Percentiles rank a stretch among this genome's conserved stretches.
Conservation (phyloP, 2,888 invertebrate genomes). For the Arctia plantaginis region DNA sequence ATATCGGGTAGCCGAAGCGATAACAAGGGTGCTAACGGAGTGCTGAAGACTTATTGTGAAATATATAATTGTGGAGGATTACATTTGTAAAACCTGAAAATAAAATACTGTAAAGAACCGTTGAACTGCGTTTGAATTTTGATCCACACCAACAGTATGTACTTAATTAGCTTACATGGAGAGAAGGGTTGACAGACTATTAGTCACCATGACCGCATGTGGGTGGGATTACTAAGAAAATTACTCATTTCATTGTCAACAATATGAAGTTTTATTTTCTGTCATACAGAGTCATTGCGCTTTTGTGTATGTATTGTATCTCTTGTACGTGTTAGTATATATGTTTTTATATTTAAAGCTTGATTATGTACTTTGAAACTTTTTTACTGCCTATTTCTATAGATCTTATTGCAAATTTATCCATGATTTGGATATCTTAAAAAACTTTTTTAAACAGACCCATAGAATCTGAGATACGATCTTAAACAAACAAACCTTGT, state of each 20-base stretch:
- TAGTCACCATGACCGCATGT: slow-evolving; percentile 12
- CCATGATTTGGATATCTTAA: not conserved
- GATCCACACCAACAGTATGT: too few relatives aligned
- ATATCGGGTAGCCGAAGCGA: too few relatives aligned
- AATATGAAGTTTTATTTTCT: not conserved
- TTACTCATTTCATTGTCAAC: slow-evolving; percentile 11
- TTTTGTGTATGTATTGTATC: not conserved
- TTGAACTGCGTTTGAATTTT: too few relatives aligned
- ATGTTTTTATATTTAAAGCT: not conserved
- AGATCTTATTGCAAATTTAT: not conserved
- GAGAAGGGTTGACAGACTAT: slow-evolving; percentile 15
- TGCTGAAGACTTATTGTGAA: too few relatives aligned
- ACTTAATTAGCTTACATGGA: slow-evolving; percentile 17
- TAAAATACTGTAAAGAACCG: too few relatives aligned
- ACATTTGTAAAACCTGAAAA: too few relatives aligned
- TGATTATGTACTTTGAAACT: not conserved
- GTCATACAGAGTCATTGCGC: not conserved
- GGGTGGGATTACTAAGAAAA: slow-evolving; percentile 19
- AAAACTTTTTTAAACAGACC: not conserved
- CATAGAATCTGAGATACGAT: not conserved
- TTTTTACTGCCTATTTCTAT: too few relatives aligned
- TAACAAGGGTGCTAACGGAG: too few relatives aligned
- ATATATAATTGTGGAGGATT: too few relatives aligned
- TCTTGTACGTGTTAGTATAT: not conserved
- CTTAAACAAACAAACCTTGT: not conserved